These are phyloP conservation scores for Volucella inanis DNA, from an alignment of 2,888 invertebrate genomes.

Conservation along the genomic window DNA sequence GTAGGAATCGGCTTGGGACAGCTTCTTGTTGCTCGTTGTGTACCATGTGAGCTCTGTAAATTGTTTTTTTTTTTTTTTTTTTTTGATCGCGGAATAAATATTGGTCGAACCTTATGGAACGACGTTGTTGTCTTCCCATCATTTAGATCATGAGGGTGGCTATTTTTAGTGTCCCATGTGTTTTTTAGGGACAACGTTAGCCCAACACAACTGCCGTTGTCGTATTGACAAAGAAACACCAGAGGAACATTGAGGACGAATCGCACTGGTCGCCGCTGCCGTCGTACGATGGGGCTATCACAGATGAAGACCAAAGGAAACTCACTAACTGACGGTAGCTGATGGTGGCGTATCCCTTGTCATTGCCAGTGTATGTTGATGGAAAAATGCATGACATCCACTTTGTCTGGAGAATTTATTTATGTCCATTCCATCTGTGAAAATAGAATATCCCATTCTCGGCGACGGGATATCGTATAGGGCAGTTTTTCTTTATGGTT, in stretches of 20 bases:
- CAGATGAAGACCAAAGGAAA: conserved; percentile 70
- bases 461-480: conserved; percentile 70
- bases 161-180: conserved; percentile 74
- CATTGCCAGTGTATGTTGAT: conserved; percentile 71
- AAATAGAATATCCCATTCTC: conserved; percentile 67
- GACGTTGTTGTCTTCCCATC: conserved; percentile 72
- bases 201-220: conserved; percentile 63
- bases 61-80: conserved; percentile 45
- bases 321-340: conserved; percentile 65
- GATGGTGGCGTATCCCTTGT: conserved; percentile 69
- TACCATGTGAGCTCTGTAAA: conserved; percentile 22
- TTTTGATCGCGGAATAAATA: conserved; percentile 66
- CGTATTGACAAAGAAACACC: conserved; percentile 61
- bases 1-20: conserved; percentile 6
- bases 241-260: too few species aligned
- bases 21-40: conserved; percentile 42
- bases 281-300: conserved; percentile 47
- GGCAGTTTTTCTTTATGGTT: conserved; percentile 67
- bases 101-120: conserved; percentile 73
- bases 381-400: conserved; percentile 75
- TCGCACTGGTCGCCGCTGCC: conserved; percentile 46
- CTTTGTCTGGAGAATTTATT: conserved; percentile 75
- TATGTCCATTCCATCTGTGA: conserved; percentile 74
- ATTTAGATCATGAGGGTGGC: conserved; percentile 75
- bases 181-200: conserved; percentile 75